These are phyloP conservation scores for Nymphalis io DNA, from an alignment of 1,140 invertebrate species.

Conservation along the genomic window DNA sequence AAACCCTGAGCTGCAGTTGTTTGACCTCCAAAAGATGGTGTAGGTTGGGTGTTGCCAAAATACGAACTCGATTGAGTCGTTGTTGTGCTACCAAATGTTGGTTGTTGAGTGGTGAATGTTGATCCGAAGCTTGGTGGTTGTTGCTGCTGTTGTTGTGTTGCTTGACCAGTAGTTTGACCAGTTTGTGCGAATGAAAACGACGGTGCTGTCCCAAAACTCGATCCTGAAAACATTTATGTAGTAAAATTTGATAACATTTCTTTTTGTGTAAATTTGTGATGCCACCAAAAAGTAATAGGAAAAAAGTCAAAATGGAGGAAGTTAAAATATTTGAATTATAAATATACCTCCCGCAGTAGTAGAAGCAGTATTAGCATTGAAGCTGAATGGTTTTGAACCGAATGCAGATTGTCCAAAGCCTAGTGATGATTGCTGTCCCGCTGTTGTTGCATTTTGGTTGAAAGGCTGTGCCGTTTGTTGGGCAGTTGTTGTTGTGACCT, in stretches of 20 bases:
- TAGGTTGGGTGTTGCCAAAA: slow-evolving; percentile 10
- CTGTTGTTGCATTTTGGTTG: slow-evolving; percentile 26
- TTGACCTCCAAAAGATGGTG: slow-evolving; percentile 19
- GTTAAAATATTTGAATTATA: not conserved
- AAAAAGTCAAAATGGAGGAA: too few species aligned
- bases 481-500: slow-evolving; percentile 44
- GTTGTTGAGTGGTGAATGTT: slow-evolving; percentile 17
- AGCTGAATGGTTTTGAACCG: slow-evolving; percentile 47
- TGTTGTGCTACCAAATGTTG: slow-evolving; percentile 38
- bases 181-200: slow-evolving; percentile 15
- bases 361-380: slow-evolving; percentile 30
- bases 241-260: too few species aligned
- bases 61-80: slow-evolving; percentile 14
- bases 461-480: slow-evolving; percentile 47
- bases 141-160: slow-evolving; percentile 31
- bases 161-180: slow-evolving; percentile 17
- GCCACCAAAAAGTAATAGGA: too few species aligned
- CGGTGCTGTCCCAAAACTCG: slow-evolving; percentile 35
- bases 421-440: slow-evolving; percentile 9
- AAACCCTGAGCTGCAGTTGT: slow-evolving; percentile 16
- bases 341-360: slow-evolving; percentile 7
- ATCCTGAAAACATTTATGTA: slow-evolving; percentile 1
- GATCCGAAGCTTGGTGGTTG: slow-evolving; percentile 1
- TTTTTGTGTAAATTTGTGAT: too few species aligned
- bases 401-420: slow-evolving; percentile 44